Evolutionary conservation across 2,888 invertebrate species (phyloP).

Genomic region (Cecidostiba fungosa): DNA sequence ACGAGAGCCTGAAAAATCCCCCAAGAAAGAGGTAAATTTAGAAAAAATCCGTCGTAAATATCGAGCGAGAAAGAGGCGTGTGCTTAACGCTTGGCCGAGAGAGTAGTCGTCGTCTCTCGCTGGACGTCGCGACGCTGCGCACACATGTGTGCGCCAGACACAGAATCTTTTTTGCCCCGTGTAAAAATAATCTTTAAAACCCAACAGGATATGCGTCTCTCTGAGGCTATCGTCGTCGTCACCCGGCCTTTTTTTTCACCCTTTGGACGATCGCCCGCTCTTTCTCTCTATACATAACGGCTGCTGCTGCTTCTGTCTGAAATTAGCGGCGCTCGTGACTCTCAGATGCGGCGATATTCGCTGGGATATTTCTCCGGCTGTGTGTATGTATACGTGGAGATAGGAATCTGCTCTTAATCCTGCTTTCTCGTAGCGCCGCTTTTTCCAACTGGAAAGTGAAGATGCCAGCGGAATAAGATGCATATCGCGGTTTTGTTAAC

Average conservation of each 20-base stretch:
- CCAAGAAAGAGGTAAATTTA: conserved; percentile 61
- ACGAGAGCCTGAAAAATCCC: conserved; percentile 17
- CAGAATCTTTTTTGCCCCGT: conserved; percentile 77
- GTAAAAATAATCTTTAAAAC: conserved; percentile 81
- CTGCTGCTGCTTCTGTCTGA: conserved; percentile 72
- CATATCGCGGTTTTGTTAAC: conserved; percentile 52
- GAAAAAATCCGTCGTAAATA: conserved; percentile 63
- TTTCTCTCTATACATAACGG: conserved; percentile 73
- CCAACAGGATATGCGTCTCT: conserved; percentile 78
- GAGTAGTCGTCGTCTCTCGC: conserved; percentile 63
- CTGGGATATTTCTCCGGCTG: not conserved
- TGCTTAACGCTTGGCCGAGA: conserved; percentile 19
- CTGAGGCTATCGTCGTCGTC: conserved; percentile 25
- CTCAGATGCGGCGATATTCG: not conserved
- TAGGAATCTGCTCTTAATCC: conserved; percentile 62
- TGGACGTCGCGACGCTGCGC: conserved; percentile 56
- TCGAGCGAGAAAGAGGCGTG: conserved; percentile 33
- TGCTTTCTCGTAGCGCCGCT: conserved; percentile 60
- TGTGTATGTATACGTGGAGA: conserved; percentile 28
- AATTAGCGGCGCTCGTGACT: conserved; percentile 72
- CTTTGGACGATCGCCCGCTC: conserved; percentile 70
- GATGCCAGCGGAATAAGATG: conserved; percentile 47
- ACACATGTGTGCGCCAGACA: conserved; percentile 78
- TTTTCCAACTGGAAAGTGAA: conserved; percentile 48
- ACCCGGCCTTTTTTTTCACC: conserved; percentile 71